phyloP scores from a whole-genome alignment of 2,113 vertebrate species.

The Pteronura brasiliensis region DNA sequence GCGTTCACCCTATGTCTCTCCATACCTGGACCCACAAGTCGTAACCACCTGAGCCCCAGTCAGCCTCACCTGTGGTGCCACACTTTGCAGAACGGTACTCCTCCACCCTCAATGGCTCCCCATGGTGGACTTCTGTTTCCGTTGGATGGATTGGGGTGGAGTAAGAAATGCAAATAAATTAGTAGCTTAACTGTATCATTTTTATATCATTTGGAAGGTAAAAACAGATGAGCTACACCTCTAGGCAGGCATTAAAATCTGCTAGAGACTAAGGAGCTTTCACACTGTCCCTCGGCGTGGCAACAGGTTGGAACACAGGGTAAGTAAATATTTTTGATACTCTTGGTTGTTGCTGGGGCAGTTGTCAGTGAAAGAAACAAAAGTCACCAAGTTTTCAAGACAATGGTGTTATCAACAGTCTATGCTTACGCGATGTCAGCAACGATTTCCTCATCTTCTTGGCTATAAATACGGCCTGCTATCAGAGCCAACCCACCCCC shows the following conservation, averaged over 20 bases:
- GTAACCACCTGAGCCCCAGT: rapidly evolving
- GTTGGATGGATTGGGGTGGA: not conserved
- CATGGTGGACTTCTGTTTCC: not conserved
- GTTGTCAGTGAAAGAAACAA: not conserved
- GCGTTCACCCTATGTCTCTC: not conserved
- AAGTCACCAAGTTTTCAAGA: not conserved
- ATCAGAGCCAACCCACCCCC: rapidly evolving
- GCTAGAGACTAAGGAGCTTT: too few relatives aligned
- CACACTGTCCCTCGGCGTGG: not conserved
- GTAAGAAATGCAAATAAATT: not conserved
- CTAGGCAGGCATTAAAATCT: not conserved
- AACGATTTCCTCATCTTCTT: not conserved
- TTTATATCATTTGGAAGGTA: not conserved
- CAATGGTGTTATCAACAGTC: too few relatives aligned
- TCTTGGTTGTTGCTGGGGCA: not conserved
- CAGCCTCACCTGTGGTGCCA: not conserved
- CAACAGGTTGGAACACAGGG: too few relatives aligned
- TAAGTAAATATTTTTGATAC: not conserved
- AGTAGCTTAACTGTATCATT: not conserved
- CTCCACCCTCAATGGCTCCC: not conserved
- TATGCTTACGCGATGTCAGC: not conserved
- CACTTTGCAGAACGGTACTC: not conserved
- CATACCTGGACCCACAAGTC: rapidly evolving
- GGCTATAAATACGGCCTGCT: not conserved
- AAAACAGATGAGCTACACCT: not conserved